phyloP scores from a whole-genome alignment of 2,888 invertebrate genomes.

The Geotrupes spiniger region DNA sequence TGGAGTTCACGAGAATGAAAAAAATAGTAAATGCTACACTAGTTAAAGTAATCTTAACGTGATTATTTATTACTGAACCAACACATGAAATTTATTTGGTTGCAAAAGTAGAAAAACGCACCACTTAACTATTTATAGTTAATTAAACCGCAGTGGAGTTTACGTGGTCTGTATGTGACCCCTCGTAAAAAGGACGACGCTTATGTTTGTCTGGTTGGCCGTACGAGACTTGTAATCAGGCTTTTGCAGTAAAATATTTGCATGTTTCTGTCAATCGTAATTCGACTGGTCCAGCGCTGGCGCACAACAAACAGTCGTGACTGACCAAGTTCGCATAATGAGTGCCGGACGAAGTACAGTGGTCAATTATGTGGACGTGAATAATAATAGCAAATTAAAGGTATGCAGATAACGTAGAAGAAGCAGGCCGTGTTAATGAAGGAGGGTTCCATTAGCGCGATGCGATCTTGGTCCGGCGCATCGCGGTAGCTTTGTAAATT shows the following conservation, averaged over 20 bases:
- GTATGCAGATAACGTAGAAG: conserved; percentile 34
- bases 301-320: conserved; percentile 32
- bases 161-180: too few species aligned
- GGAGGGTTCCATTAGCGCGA: conserved; percentile 36
- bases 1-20: too few species aligned
- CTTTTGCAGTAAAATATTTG: not conserved
- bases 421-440: conserved; percentile 35
- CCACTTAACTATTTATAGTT: too few species aligned
- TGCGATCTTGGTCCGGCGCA: conserved; percentile 33
- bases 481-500: conserved; percentile 37
- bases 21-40: too few species aligned
- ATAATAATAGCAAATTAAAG: conserved; percentile 41
- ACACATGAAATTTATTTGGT: too few species aligned
- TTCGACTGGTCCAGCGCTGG: conserved; percentile 1
- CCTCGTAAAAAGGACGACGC: too few species aligned
- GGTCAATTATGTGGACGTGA: conserved; percentile 39
- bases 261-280: not conserved
- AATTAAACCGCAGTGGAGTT: too few species aligned
- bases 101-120: too few species aligned
- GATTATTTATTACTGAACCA: too few species aligned
- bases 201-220: too few species aligned
- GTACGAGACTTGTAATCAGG: too few species aligned
- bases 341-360: conserved; percentile 28
- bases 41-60: too few species aligned
- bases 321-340: conserved; percentile 33